Conservation (phyloP, 2,888 invertebrate species). For the Ormyrus nitidulus region DNA sequence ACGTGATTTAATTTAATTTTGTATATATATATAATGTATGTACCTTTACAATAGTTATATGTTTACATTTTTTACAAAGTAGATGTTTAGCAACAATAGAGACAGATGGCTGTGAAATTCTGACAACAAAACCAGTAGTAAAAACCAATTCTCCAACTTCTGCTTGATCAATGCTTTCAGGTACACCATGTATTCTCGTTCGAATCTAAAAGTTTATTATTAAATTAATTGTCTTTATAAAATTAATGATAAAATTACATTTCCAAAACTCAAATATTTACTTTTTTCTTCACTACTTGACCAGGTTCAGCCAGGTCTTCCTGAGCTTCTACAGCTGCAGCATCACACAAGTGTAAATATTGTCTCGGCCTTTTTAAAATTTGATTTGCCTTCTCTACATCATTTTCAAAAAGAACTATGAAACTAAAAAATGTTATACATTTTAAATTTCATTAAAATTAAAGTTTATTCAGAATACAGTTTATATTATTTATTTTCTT, state of each 20-base stretch:
- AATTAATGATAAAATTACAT: conserved; percentile 11
- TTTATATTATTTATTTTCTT: conserved; percentile 66
- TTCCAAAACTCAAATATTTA: conserved; percentile 69
- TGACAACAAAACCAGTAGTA: conserved; percentile 84
- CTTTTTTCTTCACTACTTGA: conserved; percentile 78
- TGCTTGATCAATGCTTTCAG: conserved; percentile 80
- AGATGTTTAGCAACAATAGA: conserved; percentile 86
- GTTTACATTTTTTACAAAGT: conserved; percentile 87
- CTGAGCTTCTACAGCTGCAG: conserved; percentile 80
- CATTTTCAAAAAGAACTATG: conserved; percentile 82
- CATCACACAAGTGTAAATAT: conserved; percentile 81
- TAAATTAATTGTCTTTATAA: conserved; percentile 12
- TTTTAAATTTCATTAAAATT: neutral
- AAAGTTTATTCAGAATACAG: neutral
- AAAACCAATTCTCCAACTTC: conserved; percentile 70
- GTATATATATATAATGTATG: neutral
- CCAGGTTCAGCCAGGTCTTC: conserved; percentile 75
- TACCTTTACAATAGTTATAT: conserved; percentile 81
- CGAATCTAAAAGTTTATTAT: conserved; percentile 61
- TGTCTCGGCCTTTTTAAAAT: conserved; percentile 81
- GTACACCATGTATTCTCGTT: conserved; percentile 68
- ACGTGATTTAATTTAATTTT: neutral
- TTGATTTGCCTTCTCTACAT: conserved; percentile 82
- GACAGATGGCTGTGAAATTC: conserved; percentile 85
- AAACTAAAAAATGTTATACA: conserved; percentile 78